These are phyloP conservation scores for Ctenicera cuprea DNA, from an alignment of 2,888 invertebrate species.

Conservation along the genomic window DNA sequence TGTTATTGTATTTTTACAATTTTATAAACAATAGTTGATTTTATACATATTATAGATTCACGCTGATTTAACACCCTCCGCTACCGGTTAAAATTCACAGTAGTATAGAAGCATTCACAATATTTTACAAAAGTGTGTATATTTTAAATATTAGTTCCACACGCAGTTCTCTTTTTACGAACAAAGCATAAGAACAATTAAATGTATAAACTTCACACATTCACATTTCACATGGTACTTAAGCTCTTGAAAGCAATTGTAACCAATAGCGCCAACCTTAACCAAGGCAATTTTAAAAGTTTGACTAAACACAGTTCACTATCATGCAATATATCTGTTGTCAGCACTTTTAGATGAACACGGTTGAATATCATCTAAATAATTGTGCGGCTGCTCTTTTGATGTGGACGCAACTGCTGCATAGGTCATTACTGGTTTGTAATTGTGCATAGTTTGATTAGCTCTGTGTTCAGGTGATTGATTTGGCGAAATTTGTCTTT, in stretches of 20 bases:
- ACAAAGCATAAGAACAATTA: constrained; percentile 26
- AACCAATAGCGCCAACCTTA: constrained; percentile 10
- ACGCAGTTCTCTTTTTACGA: constrained; percentile 14
- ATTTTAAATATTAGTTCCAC: constrained; percentile 22
- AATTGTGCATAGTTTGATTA: constrained; percentile 71
- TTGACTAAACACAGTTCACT: constrained; percentile 58
- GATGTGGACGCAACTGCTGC: constrained; percentile 73
- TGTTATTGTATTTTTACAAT: constrained; percentile 43
- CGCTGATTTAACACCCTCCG: constrained; percentile 9
- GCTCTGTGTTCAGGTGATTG: constrained; percentile 68
- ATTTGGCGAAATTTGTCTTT: constrained; percentile 67
- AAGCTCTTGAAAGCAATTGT: constrained; percentile 19
- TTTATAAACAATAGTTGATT: constrained; percentile 37
- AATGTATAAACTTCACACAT: constrained; percentile 24
- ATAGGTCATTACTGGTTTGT: constrained; percentile 69
- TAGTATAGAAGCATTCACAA: constrained; percentile 26
- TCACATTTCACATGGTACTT: constrained; percentile 39
- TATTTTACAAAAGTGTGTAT: constrained; percentile 26
- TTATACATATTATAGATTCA: constrained; percentile 18
- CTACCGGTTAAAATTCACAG: constrained; percentile 1
- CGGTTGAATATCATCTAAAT: constrained; percentile 72
- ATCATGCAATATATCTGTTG: constrained; percentile 70
- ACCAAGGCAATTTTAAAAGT: constrained; percentile 47
- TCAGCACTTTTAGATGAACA: constrained; percentile 72
- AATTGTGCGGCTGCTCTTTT: constrained; percentile 70